phyloP scores from a whole-genome alignment of 2,888 invertebrate genomes.

The Drosophila histrio region DNA sequence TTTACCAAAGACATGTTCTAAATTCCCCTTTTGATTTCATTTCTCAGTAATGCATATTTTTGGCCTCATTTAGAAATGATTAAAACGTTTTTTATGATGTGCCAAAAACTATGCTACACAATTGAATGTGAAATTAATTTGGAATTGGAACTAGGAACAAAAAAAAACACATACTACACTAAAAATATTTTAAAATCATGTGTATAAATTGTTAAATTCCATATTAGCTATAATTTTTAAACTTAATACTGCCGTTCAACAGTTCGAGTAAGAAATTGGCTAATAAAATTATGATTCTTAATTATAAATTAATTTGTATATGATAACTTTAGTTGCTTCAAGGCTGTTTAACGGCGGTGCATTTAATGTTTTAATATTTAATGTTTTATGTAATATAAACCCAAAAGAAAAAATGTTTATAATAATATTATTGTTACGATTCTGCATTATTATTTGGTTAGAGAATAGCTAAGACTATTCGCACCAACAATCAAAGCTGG shows the following conservation, averaged over 20 bases:
- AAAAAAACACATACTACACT: no score
- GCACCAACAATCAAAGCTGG: constrained; percentile 7
- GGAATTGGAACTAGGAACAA: neutral
- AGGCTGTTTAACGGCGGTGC: constrained; percentile 36
- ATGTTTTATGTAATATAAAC: neutral
- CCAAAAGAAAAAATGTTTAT: constrained; percentile 1
- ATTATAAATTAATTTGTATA: neutral
- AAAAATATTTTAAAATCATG: constrained; percentile 36
- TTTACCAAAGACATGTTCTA: no score
- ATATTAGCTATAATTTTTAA: constrained; percentile 19
- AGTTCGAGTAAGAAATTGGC: constrained; percentile 1
- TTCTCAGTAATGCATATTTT: neutral
- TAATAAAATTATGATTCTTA: neutral
- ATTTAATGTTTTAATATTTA: constrained; percentile 35
- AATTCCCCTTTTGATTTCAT: no score
- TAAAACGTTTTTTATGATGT: neutral
- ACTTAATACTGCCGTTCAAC: constrained; percentile 20
- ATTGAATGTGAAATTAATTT: neutral
- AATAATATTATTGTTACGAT: neutral
- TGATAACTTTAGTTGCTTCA: neutral
- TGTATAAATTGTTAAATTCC: constrained; percentile 48
- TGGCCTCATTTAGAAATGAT: neutral
- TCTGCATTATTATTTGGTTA: constrained; percentile 16
- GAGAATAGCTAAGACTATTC: constrained; percentile 9
- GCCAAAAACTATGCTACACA: constrained; percentile 1